phyloP scores from a whole-genome alignment of 2,113 vertebrate species.

The Nycticebus coucang region DNA sequence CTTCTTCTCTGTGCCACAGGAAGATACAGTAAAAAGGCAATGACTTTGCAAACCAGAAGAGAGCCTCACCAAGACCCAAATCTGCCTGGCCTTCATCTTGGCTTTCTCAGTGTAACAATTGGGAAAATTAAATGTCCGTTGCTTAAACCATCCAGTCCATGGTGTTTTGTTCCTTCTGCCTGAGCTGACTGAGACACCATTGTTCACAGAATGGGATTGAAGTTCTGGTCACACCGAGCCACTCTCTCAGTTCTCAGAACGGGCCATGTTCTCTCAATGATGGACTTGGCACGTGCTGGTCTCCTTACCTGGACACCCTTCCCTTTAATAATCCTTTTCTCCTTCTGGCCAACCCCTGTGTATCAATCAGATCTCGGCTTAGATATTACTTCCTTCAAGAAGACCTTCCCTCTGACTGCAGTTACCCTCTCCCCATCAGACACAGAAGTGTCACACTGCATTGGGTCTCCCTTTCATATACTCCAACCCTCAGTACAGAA shows the following conservation, averaged over 20 bases:
- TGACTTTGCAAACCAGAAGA: background rate
- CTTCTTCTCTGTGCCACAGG: background rate
- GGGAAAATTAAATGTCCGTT: background rate
- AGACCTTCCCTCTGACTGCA: background rate
- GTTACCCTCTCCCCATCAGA: background rate
- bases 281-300: background rate
- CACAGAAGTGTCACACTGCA: background rate
- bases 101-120: background rate
- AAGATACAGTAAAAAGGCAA: background rate
- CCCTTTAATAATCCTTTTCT: background rate
- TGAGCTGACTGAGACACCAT: background rate
- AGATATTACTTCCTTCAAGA: background rate
- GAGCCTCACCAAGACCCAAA: background rate
- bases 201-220: background rate
- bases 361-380: background rate
- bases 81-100: background rate
- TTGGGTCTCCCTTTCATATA: background rate
- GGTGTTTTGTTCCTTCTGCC: background rate
- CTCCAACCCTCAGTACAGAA: background rate
- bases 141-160: background rate
- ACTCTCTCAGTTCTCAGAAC: background rate
- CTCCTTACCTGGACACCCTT: no score
- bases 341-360: background rate
- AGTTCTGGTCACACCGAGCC: background rate
- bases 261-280: background rate